Conservation (phyloP, 2,797 vertebrate species). For the Chlorospingus semifuscus region DNA sequence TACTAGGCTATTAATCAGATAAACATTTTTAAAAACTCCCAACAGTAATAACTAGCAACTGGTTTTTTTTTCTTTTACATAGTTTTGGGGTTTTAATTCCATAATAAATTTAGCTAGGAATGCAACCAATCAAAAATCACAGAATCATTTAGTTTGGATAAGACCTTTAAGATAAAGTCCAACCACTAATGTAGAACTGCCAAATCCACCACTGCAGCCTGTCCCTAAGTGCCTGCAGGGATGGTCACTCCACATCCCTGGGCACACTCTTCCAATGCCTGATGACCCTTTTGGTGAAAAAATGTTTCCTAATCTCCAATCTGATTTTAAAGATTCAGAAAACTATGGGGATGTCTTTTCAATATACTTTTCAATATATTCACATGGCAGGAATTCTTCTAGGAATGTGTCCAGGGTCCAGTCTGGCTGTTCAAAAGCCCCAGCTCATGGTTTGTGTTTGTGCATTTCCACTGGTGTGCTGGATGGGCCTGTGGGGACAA, state of each 20-base stretch:
- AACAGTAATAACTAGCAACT: background rate
- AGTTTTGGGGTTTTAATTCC: background rate
- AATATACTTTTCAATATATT: too few relatives aligned
- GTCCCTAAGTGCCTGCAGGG: background rate
- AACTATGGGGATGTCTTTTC: accelerated
- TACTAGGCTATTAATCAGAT: background rate
- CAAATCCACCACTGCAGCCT: background rate
- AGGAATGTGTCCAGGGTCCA: background rate
- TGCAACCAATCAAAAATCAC: background rate
- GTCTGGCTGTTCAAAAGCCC: background rate
- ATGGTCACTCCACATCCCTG: background rate
- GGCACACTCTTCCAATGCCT: background rate
- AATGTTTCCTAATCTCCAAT: background rate
- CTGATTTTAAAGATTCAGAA: background rate
- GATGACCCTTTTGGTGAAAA: background rate
- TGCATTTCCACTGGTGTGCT: background rate
- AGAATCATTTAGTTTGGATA: background rate
- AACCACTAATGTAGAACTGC: background rate
- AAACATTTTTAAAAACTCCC: background rate
- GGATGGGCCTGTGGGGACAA: background rate
- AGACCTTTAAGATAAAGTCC: background rate
- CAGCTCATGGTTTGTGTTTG: background rate
- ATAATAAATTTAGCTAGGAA: background rate
- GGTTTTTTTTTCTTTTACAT: background rate
- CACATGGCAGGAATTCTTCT: background rate